Evolutionary conservation across 2,113 vertebrate genomes (phyloP), one percentile per base, ranked within the genome.

Genomic region (Oriolus oriolus): DNA sequence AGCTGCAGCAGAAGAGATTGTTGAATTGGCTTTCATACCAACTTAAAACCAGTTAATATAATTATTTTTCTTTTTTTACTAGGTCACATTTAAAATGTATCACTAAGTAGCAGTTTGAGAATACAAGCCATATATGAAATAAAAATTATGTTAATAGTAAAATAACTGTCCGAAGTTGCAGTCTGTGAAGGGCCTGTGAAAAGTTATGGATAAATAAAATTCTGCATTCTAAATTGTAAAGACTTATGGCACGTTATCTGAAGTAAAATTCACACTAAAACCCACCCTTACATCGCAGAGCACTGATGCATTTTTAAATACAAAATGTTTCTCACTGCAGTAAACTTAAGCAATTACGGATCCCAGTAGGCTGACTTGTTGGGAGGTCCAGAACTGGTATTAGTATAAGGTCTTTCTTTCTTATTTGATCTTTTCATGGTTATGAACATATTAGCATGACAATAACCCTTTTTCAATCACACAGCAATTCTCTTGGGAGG

Each of bases 341-440:
- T 33, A 31, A 84, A 84, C 10, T 41, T 30, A 19, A 13, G 23
- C 30, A 85, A 44, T 78, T 47, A 56, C 17, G 8, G 13, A n/a
- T 68, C 23, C 9, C 10, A 21, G 10, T 4, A 66, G 10, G n/a
- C 8, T 6, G 1, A 22, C 47, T 74, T 3, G 0, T 33, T 37
- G 13, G 23, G 26, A 84, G 13, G n/a, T 79, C n/a, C 16, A 57
- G 13, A 79, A 80, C 2, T 69, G 7, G 6, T 57, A 27, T 59
- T 76, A 57, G 16, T 18, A 11, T 18, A 66, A 13, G 7, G 4
- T 27, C 77, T 45, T 52, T 35, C 11, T 28, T 80, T 70, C 31
- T 60, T 47, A 28, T 24, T 64, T 84, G 41, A 41, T 61, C 16
- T 79, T 68, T 69, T 68, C 11, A 23, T 27, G 8, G 61, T 87